Evolutionary conservation across 2,797 vertebrate species (phyloP), one percentile per base, ranked within the genome.

Genomic region (Garrulus glandarius): DNA sequence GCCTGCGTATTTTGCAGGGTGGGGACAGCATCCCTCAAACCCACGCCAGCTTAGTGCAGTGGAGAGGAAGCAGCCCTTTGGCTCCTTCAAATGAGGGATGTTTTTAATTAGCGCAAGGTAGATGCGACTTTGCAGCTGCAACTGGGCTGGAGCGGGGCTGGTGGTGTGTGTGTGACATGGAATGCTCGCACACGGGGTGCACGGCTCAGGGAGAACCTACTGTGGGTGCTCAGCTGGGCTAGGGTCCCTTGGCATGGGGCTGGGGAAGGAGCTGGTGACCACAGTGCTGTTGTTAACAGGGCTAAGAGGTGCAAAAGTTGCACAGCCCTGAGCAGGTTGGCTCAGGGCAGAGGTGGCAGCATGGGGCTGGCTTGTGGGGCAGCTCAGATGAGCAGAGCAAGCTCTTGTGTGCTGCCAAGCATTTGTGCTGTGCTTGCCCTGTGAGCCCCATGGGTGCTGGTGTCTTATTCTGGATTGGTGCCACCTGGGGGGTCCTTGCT

Each of bases 91-190:
- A 50, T 0, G 2, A 87, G 91, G 91, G 76, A 82, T 95, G 91
- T 84, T 96, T 97, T 97, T 91, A 93, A 92, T 96, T 95, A 96
- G 91, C 0, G 0, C 34, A 92, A 95, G 94, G 92, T 97, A 86
- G 30, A 81, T 93, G 93, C 0, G 23, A 87, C 86, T 97, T 95
- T 95, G 83, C 89, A 91, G 89, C 92, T 91, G 90, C 0, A 1
- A 55, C 57, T 3, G 10, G 75, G 34, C 81, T 26, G 30, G 84
- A 68, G n/a, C 0, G 0, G 81, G 63, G 55, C 56, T 0, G 1
- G 41, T 1, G 0, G 34, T 4, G 1, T 27, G 68, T 22, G 44
- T 16, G 29, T 0, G 1, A 39, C 29, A 6, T 7, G n/a, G 75
- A 18, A 60, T 67, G 53, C 16, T 46, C 0, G 2, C 23, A 11